A percentile compares a stretch with the other conserved stretches of the same genome.
phyloP scores from a whole-genome alignment of 2,113 vertebrate genomes.

The Colossoma macropomum region DNA sequence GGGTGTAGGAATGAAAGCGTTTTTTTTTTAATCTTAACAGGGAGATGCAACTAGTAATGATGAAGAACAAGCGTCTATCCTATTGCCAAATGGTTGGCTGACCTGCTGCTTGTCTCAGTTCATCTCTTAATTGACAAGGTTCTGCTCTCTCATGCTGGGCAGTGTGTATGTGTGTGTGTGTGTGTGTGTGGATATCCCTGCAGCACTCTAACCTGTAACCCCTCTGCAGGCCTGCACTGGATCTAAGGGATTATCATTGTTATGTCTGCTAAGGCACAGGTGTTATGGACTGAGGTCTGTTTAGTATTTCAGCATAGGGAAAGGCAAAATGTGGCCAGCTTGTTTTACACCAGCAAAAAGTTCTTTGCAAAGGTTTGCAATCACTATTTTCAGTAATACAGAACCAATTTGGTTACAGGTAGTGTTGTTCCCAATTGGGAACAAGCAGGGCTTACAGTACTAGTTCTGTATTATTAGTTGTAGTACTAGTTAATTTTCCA shows the following conservation, averaged over 20 bases:
- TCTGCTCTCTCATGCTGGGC: slow-evolving; percentile 19
- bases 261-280: neutral
- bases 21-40: neutral
- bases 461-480: too few species aligned
- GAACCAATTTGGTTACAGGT: too few species aligned
- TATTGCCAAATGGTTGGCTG: slow-evolving; percentile 43
- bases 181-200: slow-evolving; percentile 10
- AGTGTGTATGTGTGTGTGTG: slow-evolving; percentile 15
- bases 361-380: too few species aligned
- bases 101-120: slow-evolving; percentile 43
- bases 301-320: neutral
- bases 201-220: slow-evolving; percentile 12
- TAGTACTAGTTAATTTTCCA: too few species aligned
- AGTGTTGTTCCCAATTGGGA: too few species aligned
- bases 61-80: slow-evolving; percentile 3
- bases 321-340: neutral
- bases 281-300: neutral
- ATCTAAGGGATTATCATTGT: slow-evolving; percentile 42
- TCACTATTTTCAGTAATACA: too few species aligned
- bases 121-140: slow-evolving; percentile 31
- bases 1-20: slow-evolving; percentile 25
- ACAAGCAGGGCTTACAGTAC: too few species aligned
- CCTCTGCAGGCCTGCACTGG: slow-evolving; percentile 14
- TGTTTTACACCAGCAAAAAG: too few species aligned
- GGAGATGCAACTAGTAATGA: slow-evolving; percentile 9